Evolutionary conservation across 2,797 vertebrate genomes (phyloP).

Genomic region (Florisuga fusca): DNA sequence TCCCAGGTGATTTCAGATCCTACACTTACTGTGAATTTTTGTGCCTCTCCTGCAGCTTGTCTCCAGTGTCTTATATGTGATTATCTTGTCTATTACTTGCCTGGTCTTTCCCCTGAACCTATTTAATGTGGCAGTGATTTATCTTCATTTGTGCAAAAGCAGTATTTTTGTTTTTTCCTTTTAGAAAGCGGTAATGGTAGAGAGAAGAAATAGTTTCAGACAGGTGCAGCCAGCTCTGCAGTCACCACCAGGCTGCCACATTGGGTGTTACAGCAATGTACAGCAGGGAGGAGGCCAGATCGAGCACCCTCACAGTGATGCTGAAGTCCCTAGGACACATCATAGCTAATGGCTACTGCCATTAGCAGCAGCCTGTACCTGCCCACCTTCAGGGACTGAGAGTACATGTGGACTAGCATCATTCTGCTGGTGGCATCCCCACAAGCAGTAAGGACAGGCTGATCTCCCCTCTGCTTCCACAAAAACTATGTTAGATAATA

Average conservation of each 20-base stretch:
- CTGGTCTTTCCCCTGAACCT: background rate
- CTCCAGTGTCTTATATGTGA: background rate
- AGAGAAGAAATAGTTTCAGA: background rate
- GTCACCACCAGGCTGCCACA: background rate
- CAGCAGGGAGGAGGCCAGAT: background rate
- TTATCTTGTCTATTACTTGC: background rate
- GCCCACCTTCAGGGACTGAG: background rate
- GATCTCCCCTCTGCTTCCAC: background rate
- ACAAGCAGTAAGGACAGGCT: background rate
- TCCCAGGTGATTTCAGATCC: background rate
- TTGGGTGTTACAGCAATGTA: background rate
- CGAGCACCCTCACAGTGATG: background rate
- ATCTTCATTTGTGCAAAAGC: background rate
- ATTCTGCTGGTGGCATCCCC: background rate
- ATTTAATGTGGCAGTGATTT: background rate
- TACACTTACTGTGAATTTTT: background rate
- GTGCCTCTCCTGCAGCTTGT: fast-evolving
- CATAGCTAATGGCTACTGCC: background rate
- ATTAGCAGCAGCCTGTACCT: background rate
- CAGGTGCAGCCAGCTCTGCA: background rate
- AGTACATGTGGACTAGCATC: background rate
- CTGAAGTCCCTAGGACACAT: background rate
- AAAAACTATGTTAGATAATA: background rate
- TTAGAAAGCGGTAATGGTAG: background rate
- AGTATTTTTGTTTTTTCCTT: background rate